Evolutionary conservation across 1,140 invertebrate genomes (phyloP).

Genomic region (Pseudachorutes palmiensis): DNA sequence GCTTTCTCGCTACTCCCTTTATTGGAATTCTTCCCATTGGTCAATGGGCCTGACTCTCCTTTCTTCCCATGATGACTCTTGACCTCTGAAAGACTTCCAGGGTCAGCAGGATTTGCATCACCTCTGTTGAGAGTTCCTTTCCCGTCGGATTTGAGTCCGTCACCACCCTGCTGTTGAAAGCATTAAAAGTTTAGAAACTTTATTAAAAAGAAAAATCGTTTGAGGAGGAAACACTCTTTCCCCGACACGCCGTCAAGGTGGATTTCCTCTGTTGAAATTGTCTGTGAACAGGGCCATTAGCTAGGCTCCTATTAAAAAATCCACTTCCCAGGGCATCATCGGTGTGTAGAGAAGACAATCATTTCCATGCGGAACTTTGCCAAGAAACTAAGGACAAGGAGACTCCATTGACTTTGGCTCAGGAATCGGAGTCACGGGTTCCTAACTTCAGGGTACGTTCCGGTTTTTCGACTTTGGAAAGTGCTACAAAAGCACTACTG

Average conservation of each 20-base stretch:
- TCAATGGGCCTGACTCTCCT: not conserved
- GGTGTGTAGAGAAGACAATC: not conserved
- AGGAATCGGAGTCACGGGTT: not conserved
- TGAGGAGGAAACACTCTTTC: too few relatives aligned
- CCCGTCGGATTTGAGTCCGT: not conserved
- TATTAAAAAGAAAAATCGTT: too few relatives aligned
- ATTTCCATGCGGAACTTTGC: not conserved
- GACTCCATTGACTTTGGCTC: conserved; percentile 9
- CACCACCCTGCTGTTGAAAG: not conserved
- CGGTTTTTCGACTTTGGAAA: too few relatives aligned
- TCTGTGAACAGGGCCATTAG: conserved; percentile 1
- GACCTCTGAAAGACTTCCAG: not conserved
- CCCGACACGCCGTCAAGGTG: not conserved
- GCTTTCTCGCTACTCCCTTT: not conserved
- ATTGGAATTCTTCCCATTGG: conserved; percentile 7
- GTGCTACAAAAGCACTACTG: not conserved
- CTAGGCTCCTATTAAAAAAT: not conserved
- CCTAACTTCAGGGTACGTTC: not conserved
- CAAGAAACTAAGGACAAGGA: not conserved
- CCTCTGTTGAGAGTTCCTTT: not conserved
- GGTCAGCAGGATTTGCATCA: not conserved
- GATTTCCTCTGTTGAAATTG: not conserved
- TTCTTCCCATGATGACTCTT: not conserved
- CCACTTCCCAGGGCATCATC: not conserved
- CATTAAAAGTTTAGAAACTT: too few relatives aligned